Evolutionary conservation across 2,113 vertebrate genomes (phyloP).

Genomic region (Trinectes maculatus): DNA sequence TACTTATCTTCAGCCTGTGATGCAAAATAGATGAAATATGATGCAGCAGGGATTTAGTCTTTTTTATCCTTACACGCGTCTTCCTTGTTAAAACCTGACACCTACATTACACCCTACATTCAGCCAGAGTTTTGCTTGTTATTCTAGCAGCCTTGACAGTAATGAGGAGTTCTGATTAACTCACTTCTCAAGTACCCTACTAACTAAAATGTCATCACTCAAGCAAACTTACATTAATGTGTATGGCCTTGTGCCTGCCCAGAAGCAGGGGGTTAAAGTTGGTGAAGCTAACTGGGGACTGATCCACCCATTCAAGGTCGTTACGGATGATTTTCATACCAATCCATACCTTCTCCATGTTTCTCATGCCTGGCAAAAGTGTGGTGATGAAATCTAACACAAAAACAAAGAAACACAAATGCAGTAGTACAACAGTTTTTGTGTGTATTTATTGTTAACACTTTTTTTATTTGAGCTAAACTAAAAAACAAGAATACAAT

Average conservation of each 20-base stretch:
- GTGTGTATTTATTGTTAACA: too few relatives aligned
- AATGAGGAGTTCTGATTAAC: too few relatives aligned
- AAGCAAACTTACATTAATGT: conserved; percentile 82
- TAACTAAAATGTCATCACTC: too few relatives aligned
- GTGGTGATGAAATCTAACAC: conserved; percentile 91
- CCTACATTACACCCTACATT: too few relatives aligned
- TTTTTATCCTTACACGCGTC: too few relatives aligned
- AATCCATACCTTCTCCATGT: conserved; percentile 85
- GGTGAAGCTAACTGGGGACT: conserved; percentile 78
- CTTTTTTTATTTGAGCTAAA: not conserved
- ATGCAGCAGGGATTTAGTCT: too few relatives aligned
- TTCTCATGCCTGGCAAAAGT: conserved; percentile 78
- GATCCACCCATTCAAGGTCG: conserved; percentile 85
- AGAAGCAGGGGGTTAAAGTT: conserved; percentile 90
- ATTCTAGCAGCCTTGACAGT: too few relatives aligned
- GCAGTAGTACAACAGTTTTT: not conserved
- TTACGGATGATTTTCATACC: conserved; percentile 82
- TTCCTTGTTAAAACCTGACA: too few relatives aligned
- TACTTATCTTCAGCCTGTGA: too few relatives aligned
- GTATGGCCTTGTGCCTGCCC: conserved; percentile 80
- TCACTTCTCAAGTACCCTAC: too few relatives aligned
- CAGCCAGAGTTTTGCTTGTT: too few relatives aligned
- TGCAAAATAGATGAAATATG: too few relatives aligned
- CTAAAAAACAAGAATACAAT: not conserved
- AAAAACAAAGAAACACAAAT: conserved; percentile 40